Percentiles rank a stretch among this genome's conserved stretches.
Conservation (phyloP, 2,797 vertebrate species). For the Sebastiscus tertius region DNA sequence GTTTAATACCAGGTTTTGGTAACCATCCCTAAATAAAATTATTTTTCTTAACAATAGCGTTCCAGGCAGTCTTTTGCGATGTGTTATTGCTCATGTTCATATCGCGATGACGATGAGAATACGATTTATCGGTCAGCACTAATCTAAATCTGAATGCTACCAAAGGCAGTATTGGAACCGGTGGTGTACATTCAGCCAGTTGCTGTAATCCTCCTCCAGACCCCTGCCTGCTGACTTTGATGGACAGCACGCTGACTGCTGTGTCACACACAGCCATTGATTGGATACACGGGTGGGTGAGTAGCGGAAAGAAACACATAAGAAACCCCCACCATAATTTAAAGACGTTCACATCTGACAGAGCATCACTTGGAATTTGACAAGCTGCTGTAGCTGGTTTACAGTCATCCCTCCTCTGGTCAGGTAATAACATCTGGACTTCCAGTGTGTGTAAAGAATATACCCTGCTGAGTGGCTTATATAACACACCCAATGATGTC, state of each 20-base stretch:
- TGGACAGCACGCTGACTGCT: slow-evolving; percentile 21
- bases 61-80: too few species aligned
- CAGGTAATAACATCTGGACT: slow-evolving; percentile 19
- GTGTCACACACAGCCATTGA: slow-evolving; percentile 28
- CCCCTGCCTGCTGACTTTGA: slow-evolving; percentile 36
- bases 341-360: slow-evolving; percentile 34
- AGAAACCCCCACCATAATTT: slow-evolving; percentile 46
- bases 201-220: slow-evolving; percentile 31
- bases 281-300: slow-evolving; percentile 25
- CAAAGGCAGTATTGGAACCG: background rate
- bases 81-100: too few species aligned
- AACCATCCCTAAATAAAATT: too few species aligned
- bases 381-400: slow-evolving; percentile 25
- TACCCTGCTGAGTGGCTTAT: background rate
- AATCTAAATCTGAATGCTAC: background rate
- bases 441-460: slow-evolving; percentile 10
- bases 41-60: too few species aligned
- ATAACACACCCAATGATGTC: slow-evolving; percentile 13
- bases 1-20: too few species aligned
- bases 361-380: slow-evolving; percentile 36
- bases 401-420: slow-evolving; percentile 14
- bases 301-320: slow-evolving; percentile 1
- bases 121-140: too few species aligned
- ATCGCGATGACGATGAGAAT: too few species aligned
- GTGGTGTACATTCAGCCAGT: background rate